Conservation (phyloP, 2,113 vertebrate species). For the Arenaria interpres region DNA sequence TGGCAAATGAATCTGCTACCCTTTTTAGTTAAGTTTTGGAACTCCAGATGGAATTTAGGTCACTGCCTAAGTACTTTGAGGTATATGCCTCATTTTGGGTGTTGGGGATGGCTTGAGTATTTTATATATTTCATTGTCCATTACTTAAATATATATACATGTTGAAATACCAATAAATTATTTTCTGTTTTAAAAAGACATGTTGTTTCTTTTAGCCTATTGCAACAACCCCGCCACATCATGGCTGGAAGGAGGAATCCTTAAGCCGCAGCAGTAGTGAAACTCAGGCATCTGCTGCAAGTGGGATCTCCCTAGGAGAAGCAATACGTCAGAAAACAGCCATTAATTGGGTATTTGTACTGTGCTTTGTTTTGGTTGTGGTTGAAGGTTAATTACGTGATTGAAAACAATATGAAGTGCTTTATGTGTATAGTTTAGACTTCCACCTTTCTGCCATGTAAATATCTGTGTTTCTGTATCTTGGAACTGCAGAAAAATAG, state of each 20-base stretch:
- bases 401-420: neutral
- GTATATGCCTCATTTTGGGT: fast-evolving
- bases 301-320: constrained; percentile 59
- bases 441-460: fast-evolving
- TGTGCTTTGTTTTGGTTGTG: neutral
- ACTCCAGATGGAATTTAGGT: neutral
- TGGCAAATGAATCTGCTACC: neutral
- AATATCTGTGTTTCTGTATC: neutral
- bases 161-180: neutral
- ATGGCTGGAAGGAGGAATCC: neutral
- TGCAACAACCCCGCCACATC: neutral
- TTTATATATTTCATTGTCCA: fast-evolving
- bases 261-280: constrained; percentile 38
- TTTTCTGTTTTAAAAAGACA: neutral
- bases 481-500: neutral
- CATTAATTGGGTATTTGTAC: neutral
- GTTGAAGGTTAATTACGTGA: neutral
- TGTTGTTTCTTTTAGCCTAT: neutral
- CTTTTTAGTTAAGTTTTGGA: neutral
- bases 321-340: constrained; percentile 1
- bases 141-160: neutral
- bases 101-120: fast-evolving
- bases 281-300: constrained; percentile 11
- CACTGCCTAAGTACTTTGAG: fast-evolving
- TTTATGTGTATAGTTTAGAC: neutral